Evolutionary conservation across 2,113 vertebrate species (phyloP).

Genomic region (Herpailurus yagouaroundi): DNA sequence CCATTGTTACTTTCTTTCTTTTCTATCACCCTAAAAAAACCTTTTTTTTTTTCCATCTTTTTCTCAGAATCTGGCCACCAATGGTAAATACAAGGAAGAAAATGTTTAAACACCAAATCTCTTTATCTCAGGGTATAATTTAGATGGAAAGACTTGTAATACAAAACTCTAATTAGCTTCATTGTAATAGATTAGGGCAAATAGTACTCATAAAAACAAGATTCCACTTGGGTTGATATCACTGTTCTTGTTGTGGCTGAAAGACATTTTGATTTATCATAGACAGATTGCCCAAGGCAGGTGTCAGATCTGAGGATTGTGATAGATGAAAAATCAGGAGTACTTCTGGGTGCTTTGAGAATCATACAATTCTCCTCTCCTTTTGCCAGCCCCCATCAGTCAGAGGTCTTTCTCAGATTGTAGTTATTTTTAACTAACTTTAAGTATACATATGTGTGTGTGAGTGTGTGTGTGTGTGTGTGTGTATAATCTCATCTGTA

Average conservation of each 20-base stretch:
- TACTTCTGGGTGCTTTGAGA: neutral
- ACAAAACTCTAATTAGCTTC: neutral
- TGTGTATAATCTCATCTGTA: neutral
- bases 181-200: neutral
- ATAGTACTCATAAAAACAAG: neutral
- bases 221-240: neutral
- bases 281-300: neutral
- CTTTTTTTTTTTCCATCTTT: neutral
- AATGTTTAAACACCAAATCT: neutral
- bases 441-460: neutral
- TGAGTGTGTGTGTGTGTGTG: no score
- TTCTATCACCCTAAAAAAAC: neutral
- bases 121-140: slow-evolving; percentile 33
- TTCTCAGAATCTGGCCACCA: neutral
- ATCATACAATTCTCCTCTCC: neutral
- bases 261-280: neutral
- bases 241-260: neutral
- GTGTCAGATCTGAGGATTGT: slow-evolving; percentile 1
- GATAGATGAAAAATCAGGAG: neutral
- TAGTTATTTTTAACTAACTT: slow-evolving; percentile 55
- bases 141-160: neutral
- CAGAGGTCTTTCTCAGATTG: slow-evolving; percentile 51
- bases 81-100: neutral
- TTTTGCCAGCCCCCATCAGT: neutral
- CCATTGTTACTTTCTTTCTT: neutral